Conservation (phyloP, 1,140 invertebrate genomes). For the Drosophila tsacasi region DNA sequence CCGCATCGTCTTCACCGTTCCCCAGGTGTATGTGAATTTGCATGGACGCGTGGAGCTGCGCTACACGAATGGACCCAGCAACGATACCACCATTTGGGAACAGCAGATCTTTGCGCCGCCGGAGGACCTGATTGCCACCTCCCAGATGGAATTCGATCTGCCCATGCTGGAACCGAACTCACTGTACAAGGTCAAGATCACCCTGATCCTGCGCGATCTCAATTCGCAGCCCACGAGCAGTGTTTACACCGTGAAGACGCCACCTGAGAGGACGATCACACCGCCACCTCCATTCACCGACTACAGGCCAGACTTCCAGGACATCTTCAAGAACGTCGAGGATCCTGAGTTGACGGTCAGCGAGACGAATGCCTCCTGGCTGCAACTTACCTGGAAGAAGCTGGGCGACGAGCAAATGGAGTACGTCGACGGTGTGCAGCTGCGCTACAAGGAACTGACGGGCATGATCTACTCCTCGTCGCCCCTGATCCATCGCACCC, state of each 20-base stretch:
- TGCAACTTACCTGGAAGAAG: slow-evolving; percentile 92
- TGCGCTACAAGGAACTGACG: slow-evolving; percentile 90
- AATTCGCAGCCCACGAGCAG: slow-evolving; percentile 90
- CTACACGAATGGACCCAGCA: slow-evolving; percentile 91
- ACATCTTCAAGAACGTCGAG: slow-evolving; percentile 80
- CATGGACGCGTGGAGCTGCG: slow-evolving; percentile 93
- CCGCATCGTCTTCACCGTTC: slow-evolving; percentile 92
- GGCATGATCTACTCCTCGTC: slow-evolving; percentile 91
- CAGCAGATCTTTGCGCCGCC: slow-evolving; percentile 94
- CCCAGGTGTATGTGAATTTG: slow-evolving; percentile 92
- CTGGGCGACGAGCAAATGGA: slow-evolving; percentile 92
- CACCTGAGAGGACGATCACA: slow-evolving; percentile 84
- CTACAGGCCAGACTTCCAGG: slow-evolving; percentile 83
- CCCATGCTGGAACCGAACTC: slow-evolving; percentile 91
- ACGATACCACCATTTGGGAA: slow-evolving; percentile 91
- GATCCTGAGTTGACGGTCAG: slow-evolving; percentile 90
- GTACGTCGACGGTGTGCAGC: slow-evolving; percentile 87
- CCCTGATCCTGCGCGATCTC: slow-evolving; percentile 90
- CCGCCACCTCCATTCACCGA: slow-evolving; percentile 80
- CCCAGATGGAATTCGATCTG: slow-evolving; percentile 93
- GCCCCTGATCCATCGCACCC: slow-evolving; percentile 89
- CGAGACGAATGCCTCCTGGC: slow-evolving; percentile 91
- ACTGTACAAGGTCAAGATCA: slow-evolving; percentile 92
- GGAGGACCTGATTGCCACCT: slow-evolving; percentile 92
- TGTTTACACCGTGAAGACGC: slow-evolving; percentile 90